Percentiles rank a stretch among this genome's conserved stretches.
These are phyloP conservation scores for Clarias pachynema DNA, from an alignment of 2,797 vertebrate genomes.

Conservation along the genomic window DNA sequence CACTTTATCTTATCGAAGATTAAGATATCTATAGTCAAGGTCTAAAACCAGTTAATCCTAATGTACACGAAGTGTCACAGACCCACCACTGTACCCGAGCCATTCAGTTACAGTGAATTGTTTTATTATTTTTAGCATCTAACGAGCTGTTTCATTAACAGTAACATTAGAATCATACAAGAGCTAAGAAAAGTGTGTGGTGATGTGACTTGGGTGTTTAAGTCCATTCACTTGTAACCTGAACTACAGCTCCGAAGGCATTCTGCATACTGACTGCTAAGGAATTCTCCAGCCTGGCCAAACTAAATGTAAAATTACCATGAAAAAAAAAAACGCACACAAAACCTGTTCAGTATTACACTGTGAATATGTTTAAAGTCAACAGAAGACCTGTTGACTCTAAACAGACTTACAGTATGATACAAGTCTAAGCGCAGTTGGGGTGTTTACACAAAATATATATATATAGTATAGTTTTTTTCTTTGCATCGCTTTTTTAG, in stretches of 20 bases:
- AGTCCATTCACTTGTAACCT: background rate
- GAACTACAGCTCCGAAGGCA: background rate
- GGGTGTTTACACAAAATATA: background rate
- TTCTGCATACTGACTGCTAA: background rate
- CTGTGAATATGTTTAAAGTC: too few relatives aligned
- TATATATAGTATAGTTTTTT: too few relatives aligned
- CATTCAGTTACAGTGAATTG: background rate
- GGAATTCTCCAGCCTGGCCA: background rate
- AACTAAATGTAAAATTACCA: background rate
- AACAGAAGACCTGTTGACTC: background rate
- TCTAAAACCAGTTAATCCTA: background rate
- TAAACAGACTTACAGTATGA: background rate
- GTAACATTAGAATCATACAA: background rate
- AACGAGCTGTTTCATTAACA: background rate
- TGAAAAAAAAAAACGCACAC: too few relatives aligned
- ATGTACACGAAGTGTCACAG: background rate
- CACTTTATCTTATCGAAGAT: background rate
- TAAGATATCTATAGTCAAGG: background rate
- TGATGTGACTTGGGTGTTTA: background rate
- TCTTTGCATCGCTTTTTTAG: background rate
- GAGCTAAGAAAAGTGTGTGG: background rate
- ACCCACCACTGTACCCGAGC: background rate
- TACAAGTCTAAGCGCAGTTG: background rate
- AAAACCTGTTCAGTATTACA: background rate
- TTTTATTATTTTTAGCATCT: background rate